Conservation (phyloP, 2,888 invertebrate genomes). For the Chaitophorus viminalis region DNA sequence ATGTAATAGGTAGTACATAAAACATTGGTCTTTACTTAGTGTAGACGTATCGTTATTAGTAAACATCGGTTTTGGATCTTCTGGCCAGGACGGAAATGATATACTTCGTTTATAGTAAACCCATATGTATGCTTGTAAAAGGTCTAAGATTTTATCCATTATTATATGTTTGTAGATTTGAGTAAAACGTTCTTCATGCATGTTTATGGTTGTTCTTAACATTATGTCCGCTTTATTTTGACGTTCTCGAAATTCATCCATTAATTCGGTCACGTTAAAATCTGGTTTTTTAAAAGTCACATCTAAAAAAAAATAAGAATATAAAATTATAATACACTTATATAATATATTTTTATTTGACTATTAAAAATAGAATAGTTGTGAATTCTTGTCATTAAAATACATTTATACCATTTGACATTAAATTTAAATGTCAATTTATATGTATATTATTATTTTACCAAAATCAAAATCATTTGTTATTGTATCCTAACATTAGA, state of each 20-base stretch:
- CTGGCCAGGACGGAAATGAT: slow-evolving; percentile 31
- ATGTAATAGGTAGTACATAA: neutral
- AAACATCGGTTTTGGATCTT: slow-evolving; percentile 36
- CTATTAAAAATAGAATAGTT: too few species aligned
- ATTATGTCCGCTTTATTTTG: slow-evolving; percentile 7
- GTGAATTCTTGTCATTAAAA: too few species aligned
- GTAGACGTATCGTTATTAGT: slow-evolving; percentile 1
- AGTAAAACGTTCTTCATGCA: neutral
- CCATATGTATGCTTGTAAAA: slow-evolving; percentile 21
- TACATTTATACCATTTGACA: too few species aligned
- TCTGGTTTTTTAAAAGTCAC: neutral
- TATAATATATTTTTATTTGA: too few species aligned
- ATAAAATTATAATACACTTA: too few species aligned
- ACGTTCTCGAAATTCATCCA: too few species aligned
- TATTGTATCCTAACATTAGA: neutral
- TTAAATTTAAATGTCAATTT: neutral
- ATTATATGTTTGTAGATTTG: neutral
- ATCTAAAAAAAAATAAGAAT: too few species aligned
- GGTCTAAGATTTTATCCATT: slow-evolving; percentile 27
- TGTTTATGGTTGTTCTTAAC: neutral
- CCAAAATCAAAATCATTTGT: neutral
- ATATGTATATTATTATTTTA: neutral
- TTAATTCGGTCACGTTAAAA: too few species aligned
- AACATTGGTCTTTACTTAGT: neutral
- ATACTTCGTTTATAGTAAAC: neutral